Evolutionary conservation across 1,140 invertebrate genomes (phyloP).

Genomic region (Harlomillsia oculata): DNA sequence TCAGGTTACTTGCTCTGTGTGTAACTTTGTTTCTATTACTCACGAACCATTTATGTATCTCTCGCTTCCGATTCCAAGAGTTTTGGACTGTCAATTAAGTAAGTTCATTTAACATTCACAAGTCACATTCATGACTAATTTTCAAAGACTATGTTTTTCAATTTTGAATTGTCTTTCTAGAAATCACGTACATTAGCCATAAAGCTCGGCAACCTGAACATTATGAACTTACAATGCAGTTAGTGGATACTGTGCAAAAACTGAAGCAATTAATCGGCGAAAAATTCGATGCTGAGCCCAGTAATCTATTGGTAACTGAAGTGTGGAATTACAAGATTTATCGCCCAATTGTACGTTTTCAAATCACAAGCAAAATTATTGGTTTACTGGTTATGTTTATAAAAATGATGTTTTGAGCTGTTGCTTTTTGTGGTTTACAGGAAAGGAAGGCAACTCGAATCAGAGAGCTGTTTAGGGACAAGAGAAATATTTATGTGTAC

Average conservation of each 20-base stretch:
- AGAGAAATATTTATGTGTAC: conserved; percentile 49
- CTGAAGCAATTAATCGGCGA: conserved; percentile 48
- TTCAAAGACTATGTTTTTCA: neutral
- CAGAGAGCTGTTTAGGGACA: conserved; percentile 42
- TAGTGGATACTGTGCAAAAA: conserved; percentile 50
- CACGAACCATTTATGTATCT: conserved; percentile 68
- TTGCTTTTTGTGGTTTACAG: neutral
- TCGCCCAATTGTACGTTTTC: too few species aligned
- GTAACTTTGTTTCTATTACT: conserved; percentile 57
- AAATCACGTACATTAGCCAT: conserved; percentile 50
- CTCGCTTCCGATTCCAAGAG: conserved; percentile 57
- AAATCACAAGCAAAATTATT: too few species aligned
- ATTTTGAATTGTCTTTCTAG: conserved; percentile 38
- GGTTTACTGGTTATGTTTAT: neutral
- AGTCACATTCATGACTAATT: neutral
- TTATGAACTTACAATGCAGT: conserved; percentile 53
- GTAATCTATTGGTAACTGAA: conserved; percentile 39
- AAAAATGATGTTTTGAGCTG: neutral
- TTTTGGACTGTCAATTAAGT: conserved; percentile 55
- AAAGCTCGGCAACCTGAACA: conserved; percentile 43
- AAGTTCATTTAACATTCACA: conserved; percentile 34
- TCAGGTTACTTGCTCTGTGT: conserved; percentile 58
- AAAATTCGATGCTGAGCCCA: conserved; percentile 52
- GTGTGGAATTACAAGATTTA: too few species aligned
- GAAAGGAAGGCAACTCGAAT: conserved; percentile 16